Evolutionary conservation across 2,888 invertebrate species (phyloP), one percentile per base, ranked within the genome.

Genomic region (Caenorhabditis sp.): DNA sequence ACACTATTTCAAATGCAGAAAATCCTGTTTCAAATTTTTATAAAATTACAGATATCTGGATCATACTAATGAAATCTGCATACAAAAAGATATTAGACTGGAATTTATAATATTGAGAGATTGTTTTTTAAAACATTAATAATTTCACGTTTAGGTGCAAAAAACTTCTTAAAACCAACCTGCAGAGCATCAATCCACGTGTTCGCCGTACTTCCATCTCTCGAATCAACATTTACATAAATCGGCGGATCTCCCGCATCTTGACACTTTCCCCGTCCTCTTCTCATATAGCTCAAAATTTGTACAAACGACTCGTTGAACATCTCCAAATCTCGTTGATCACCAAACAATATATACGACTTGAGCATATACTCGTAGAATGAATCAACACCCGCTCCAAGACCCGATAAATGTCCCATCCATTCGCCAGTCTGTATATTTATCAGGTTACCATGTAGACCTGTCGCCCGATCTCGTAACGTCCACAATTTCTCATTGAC

Each of bases 181-280:
- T 43, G 91, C 26, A 92, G 87, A 1, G 92, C 90, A 87, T 92
- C 92, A 57, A 92, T 91, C 92, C 92, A 92, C 59, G 91, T 90
- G 67, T 91, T 92, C 59, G 89, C 87, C 5, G 90, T 89, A 58
- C 89, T 89, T 5, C 92, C 92, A 81, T 90, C 91, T 63, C 89
- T 88, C 91, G 92, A 91, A 82, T 92, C 90, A 0, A 92, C 92
- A 88, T 92, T 92, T 2, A 91, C 91, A 87, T 91, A 92, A 10
- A 92, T 87, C 8, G 92, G 92, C 80, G 91, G 91, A 78, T 90
- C 90, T 4, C 92, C 92, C 59, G 85, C 85, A 59, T 67, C 88
- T 84, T 81, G 36, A 61, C 78, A 81, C 0, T 36, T 62, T 5
- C 26, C 27, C n/a, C 77, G 50, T 26, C 91, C 91, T 86, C 90